Conservation (phyloP, 2,888 invertebrate genomes). For the Nymphalis c-album region DNA sequence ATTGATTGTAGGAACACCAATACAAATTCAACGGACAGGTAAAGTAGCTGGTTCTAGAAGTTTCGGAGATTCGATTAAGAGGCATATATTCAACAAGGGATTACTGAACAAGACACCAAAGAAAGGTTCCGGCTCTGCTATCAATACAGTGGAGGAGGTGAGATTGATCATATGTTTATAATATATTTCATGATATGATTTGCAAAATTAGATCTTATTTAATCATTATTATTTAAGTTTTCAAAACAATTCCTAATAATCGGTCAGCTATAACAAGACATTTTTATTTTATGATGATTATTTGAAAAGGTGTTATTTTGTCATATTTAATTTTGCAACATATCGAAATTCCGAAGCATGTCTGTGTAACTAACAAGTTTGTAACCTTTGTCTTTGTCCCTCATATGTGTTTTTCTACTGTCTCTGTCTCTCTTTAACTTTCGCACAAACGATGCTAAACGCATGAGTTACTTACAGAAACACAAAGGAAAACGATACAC, state of each 20-base stretch:
- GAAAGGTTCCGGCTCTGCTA: slow-evolving; percentile 69
- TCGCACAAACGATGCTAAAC: slow-evolving; percentile 36
- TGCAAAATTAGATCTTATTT: slow-evolving; percentile 3
- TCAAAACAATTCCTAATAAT: no score
- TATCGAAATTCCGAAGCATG: slow-evolving; percentile 21
- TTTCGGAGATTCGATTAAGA: slow-evolving; percentile 91
- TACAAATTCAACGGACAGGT: slow-evolving; percentile 84
- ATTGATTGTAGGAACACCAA: slow-evolving; percentile 82
- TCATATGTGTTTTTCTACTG: slow-evolving; percentile 45
- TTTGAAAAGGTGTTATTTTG: not conserved
- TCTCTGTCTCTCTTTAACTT: slow-evolving; percentile 32
- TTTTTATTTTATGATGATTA: no score
- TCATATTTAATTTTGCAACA: slow-evolving; percentile 17
- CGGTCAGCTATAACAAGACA: no score
- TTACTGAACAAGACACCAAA: slow-evolving; percentile 78
- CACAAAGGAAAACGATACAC: slow-evolving; percentile 65
- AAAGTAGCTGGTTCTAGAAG: slow-evolving; percentile 84
- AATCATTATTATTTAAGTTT: no score
- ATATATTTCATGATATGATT: slow-evolving; percentile 18
- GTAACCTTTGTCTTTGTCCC: slow-evolving; percentile 44
- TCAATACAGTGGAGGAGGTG: slow-evolving; percentile 71
- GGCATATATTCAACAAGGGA: slow-evolving; percentile 90
- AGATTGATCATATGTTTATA: slow-evolving; percentile 7
- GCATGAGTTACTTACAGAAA: slow-evolving; percentile 63
- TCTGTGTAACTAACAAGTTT: slow-evolving; percentile 27